Percentiles rank a stretch among this genome's conserved stretches.
Evolutionary conservation across 2,888 invertebrate genomes (phyloP).

Genomic region (Spatulosminthurus flaviceps): DNA sequence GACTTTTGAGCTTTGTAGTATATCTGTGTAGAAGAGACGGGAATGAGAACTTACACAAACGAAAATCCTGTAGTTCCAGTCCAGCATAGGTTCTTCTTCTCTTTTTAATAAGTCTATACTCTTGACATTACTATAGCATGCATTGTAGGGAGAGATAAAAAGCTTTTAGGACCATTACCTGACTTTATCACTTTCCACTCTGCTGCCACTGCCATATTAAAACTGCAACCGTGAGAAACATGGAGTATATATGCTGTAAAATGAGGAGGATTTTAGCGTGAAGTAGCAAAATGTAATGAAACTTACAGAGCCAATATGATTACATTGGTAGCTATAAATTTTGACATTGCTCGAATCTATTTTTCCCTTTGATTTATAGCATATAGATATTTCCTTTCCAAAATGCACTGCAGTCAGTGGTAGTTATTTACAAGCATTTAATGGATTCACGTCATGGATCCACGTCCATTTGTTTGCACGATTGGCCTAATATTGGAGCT

Average conservation of each 20-base stretch:
- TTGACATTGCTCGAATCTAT: background rate
- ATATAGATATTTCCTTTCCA: background rate
- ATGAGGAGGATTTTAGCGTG: background rate
- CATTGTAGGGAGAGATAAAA: background rate
- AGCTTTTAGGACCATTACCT: constrained; percentile 28
- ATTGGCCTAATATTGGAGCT: too few relatives aligned
- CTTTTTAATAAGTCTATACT: background rate
- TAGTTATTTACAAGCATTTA: background rate
- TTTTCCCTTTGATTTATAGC: background rate
- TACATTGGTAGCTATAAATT: background rate
- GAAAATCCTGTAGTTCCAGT: constrained; percentile 9
- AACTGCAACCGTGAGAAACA: background rate
- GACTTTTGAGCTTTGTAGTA: background rate
- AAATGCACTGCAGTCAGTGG: background rate
- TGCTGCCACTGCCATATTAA: background rate
- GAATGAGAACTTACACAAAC: constrained; percentile 3
- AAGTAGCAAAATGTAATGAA: background rate
- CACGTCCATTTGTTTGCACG: background rate
- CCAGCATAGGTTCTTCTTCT: background rate
- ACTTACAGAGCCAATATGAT: background rate
- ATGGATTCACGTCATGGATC: background rate
- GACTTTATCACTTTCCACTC: constrained; percentile 21
- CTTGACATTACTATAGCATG: background rate
- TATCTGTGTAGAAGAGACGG: background rate
- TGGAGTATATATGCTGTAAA: background rate